Evolutionary conservation across 1,140 invertebrate genomes (phyloP).

Genomic region (Saxidomus purpurata): DNA sequence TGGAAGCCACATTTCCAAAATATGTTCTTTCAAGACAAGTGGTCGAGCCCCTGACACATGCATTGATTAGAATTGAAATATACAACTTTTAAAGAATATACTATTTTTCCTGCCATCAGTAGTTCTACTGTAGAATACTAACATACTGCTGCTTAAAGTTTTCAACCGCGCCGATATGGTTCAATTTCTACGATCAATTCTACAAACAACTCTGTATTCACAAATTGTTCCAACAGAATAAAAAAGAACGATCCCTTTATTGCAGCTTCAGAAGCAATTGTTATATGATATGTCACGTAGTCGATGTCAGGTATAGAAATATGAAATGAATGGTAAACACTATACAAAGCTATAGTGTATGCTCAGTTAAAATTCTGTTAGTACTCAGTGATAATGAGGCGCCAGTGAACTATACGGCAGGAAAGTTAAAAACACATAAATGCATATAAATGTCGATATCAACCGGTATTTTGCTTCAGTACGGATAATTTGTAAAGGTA

Average conservation of each 20-base stretch:
- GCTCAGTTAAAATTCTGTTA: too few species aligned
- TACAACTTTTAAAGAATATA: neutral
- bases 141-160: neutral
- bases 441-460: neutral
- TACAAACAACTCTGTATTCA: neutral
- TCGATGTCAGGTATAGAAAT: too few species aligned
- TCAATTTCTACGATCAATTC: neutral
- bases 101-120: neutral
- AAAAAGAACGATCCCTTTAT: slow-evolving; percentile 45
- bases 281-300: too few species aligned
- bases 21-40: neutral
- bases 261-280: too few species aligned
- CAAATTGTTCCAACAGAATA: neutral
- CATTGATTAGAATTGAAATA: neutral
- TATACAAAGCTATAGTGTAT: too few species aligned
- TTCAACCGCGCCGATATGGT: neutral
- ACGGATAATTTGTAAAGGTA: neutral
- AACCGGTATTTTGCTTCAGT: neutral
- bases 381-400: neutral
- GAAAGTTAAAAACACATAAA: slow-evolving; percentile 42
- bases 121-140: neutral
- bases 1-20: neutral
- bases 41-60: neutral
- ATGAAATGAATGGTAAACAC: too few species aligned
- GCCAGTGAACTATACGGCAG: too few species aligned